A percentile compares a stretch with the other conserved stretches of the same genome.
phyloP scores from a whole-genome alignment of 2,888 invertebrate species.

The Oithona nana region DNA sequence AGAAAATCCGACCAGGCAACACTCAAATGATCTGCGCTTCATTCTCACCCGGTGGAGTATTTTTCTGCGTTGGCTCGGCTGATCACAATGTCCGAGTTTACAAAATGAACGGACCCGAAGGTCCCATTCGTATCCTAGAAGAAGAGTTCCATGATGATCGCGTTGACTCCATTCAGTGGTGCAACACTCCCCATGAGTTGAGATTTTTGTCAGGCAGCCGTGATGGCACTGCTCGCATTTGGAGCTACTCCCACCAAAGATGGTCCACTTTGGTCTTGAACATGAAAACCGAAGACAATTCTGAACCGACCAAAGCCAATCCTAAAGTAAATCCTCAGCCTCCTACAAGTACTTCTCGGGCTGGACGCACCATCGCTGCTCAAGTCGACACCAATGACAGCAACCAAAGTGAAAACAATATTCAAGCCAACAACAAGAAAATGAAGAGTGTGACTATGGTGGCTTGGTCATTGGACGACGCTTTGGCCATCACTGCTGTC shows the following conservation, averaged over 20 bases:
- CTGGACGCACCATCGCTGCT: background rate
- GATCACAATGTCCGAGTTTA: slow-evolving; percentile 40
- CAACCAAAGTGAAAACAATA: slow-evolving; percentile 23
- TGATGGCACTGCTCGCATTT: slow-evolving; percentile 83
- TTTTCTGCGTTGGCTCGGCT: slow-evolving; percentile 34
- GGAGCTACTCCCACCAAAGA: slow-evolving; percentile 72
- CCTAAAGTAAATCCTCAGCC: background rate
- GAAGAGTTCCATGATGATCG: slow-evolving; percentile 66
- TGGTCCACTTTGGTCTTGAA: slow-evolving; percentile 47
- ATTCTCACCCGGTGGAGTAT: slow-evolving; percentile 68
- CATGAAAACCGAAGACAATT: background rate
- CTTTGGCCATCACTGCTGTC: slow-evolving; percentile 69
- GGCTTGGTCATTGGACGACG: slow-evolving; percentile 77
- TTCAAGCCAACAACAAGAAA: slow-evolving; percentile 24
- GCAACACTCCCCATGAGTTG: slow-evolving; percentile 49
- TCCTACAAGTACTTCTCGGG: background rate
- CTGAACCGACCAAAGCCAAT: background rate
- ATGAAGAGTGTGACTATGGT: slow-evolving; percentile 72
- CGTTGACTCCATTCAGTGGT: slow-evolving; percentile 91
- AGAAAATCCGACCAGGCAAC: slow-evolving; percentile 74
- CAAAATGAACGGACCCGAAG: slow-evolving; percentile 51
- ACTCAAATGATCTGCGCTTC: slow-evolving; percentile 89
- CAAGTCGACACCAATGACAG: background rate
- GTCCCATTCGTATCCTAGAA: slow-evolving; percentile 54
- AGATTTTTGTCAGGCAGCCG: slow-evolving; percentile 84